Evolutionary conservation across 2,888 invertebrate species (phyloP).

Genomic region (Pyrocoelia pectoralis): DNA sequence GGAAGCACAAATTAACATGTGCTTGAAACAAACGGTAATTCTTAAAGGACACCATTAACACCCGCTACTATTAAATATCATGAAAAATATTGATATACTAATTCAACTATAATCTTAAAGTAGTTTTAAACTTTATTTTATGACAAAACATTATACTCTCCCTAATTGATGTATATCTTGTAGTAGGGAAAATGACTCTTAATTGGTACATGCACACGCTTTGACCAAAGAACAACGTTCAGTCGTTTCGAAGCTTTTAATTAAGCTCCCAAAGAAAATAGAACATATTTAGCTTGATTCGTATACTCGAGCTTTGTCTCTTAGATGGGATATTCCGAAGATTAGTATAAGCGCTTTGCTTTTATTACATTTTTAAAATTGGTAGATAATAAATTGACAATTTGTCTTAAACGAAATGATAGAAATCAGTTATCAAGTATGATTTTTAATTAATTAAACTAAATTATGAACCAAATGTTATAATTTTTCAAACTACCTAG

Average conservation of each 20-base stretch:
- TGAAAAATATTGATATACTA: background rate
- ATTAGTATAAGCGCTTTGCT: background rate
- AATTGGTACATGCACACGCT: constrained; percentile 54
- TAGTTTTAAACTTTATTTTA: constrained; percentile 4
- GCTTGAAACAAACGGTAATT: background rate
- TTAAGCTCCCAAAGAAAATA: constrained; percentile 49
- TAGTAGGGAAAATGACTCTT: constrained; percentile 50
- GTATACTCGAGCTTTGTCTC: constrained; percentile 7
- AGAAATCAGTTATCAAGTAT: too few relatives aligned
- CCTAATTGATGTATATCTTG: constrained; percentile 44
- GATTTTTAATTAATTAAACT: too few relatives aligned
- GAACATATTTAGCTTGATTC: constrained; percentile 45
- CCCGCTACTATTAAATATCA: background rate
- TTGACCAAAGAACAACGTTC: constrained; percentile 54
- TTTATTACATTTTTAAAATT: too few relatives aligned
- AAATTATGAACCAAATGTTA: too few relatives aligned
- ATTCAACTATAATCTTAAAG: constrained; percentile 4
- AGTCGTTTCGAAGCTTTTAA: constrained; percentile 54
- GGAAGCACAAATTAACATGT: constrained; percentile 27
- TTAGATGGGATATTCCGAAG: background rate
- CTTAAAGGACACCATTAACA: background rate
- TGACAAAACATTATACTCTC: constrained; percentile 26
- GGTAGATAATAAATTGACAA: too few relatives aligned
- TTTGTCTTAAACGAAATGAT: too few relatives aligned
- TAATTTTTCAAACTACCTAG: too few relatives aligned